Percentiles rank a stretch among this genome's conserved stretches.
Evolutionary conservation across 1,140 invertebrate species (phyloP).

Genomic region (Drosophila baimaii): DNA sequence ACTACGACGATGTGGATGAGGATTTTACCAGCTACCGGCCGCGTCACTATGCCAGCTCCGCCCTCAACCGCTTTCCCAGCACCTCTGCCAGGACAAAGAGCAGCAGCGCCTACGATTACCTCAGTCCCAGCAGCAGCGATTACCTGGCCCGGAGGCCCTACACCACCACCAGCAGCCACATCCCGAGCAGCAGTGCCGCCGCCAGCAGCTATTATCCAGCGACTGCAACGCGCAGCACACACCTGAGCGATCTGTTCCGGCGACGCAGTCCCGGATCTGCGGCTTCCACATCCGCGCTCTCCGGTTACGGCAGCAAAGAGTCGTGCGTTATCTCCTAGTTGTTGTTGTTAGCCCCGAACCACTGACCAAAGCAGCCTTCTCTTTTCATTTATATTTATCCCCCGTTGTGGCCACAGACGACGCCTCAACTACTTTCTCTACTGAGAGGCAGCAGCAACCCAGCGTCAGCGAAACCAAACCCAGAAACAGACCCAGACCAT

Average conservation of each 20-base stretch:
- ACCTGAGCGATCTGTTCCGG: constrained; percentile 72
- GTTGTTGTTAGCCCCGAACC: constrained; percentile 30
- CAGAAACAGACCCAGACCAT: constrained; percentile 10
- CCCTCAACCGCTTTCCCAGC: constrained; percentile 67
- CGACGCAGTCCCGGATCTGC: constrained; percentile 65
- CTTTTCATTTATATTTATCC: constrained; percentile 58
- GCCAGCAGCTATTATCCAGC: constrained; percentile 46
- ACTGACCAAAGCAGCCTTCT: constrained; percentile 62
- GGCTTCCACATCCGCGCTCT: constrained; percentile 46
- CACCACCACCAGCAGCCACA: constrained; percentile 17
- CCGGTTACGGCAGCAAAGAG: constrained; percentile 71
- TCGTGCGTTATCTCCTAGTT: constrained; percentile 81
- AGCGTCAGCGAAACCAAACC: constrained; percentile 43
- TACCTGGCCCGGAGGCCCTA: constrained; percentile 56
- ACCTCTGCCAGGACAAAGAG: constrained; percentile 40
- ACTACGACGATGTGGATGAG: constrained; percentile 54
- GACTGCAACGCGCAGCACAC: constrained; percentile 50
- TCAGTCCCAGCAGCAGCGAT: constrained; percentile 49
- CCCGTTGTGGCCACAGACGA: constrained; percentile 57
- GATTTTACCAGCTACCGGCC: constrained; percentile 65
- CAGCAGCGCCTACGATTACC: constrained; percentile 61
- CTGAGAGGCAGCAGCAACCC: constrained; percentile 54
- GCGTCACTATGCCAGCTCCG: constrained; percentile 48
- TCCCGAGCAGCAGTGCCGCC: constrained; percentile 12
- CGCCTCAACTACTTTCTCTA: constrained; percentile 73